Evolutionary conservation across 2,113 vertebrate genomes (phyloP), one percentile per base, ranked within the genome.

Genomic region (Lepisosteus osseus): DNA sequence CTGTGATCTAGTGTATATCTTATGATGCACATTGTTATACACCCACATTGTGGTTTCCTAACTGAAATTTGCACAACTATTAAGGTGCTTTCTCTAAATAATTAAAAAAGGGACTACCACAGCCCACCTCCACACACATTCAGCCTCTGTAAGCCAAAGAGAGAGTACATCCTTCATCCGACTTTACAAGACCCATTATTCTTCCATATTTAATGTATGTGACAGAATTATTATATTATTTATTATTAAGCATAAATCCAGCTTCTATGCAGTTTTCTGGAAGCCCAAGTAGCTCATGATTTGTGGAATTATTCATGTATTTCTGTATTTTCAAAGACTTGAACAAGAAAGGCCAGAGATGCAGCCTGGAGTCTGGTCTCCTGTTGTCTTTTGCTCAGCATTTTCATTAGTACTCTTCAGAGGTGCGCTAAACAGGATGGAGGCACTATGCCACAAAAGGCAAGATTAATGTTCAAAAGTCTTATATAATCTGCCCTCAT

Each of bases 301-400:
- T 45, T 72, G 47, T 54, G 47, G 42, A 72, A 72, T 72, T 72
- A 72, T 72, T 72, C 64, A 72, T 72, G 70, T 45, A 3, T 8
- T 72, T 14, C 62, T 54, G 70, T 64, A 61, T 65, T 65, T 54
- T 51, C 45, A 61, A 41, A 41, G 70, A 64, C 59, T 56, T 65
- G 43, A 42, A 40, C 45, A 43, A 51, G 42, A 11, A 72, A n/a
- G 14, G 64, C 13, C 3, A 55, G 59, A 43, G 47, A 51, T 51
- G 5, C 45, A 54, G 40, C 54, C 13, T 11, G 47, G 56, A n/a
- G 9, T 59, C 14, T 6, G 5, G 7, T 15, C 57, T 13, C 57
- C 57, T n/a, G 9, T 13, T 6, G 57, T 59, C 57, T 13, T 8
- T 59, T 15, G 12, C 14, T 59, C 14, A 29, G 12, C 5, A 6